Evolutionary conservation across 2,888 invertebrate species (phyloP), one percentile per base, ranked within the genome.

Genomic region (Liopterus haemorrhoidalis): DNA sequence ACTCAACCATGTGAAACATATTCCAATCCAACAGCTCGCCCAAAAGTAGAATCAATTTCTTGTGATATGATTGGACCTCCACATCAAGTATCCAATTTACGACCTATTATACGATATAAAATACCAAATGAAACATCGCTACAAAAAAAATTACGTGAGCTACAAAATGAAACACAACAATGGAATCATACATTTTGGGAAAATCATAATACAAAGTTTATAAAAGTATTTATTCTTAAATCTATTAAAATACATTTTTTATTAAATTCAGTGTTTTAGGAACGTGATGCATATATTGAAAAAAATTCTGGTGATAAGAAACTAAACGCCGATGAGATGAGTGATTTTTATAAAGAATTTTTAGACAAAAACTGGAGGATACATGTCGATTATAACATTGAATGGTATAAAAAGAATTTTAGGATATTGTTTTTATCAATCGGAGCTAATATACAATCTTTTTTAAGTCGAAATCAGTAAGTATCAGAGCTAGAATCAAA

Each of bases 111-210:
- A 52, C 81, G 85, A 56, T 75, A 75, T 59, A 71, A 76, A 54
- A 71, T 79, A 2, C 53, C 70, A 2, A 70, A 80, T 56, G 91
- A 92, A 69, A 81, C 82, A 0, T 51, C 59, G 1, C 58, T 82
- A 41, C 85, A 88, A 57, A 75, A 70, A 54, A 65, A 68, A 52
- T 79, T 83, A 55, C 72, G 90, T 48, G 63, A 76, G 53, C 64
- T 77, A 52, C 76, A 83, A 58, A 70, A 75, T 51, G 79, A 80
- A 49, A 82, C 85, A 0, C 86, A 88, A 57, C 70, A 75, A 44
- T 92, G 90, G 90, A 90, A 91, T 65, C 82, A 90, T 52, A 70
- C 74, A 24, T 92, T 91, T 69, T 92, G 92, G 92, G 71, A 74
- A 1, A 72, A 74, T 49, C 91, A 92, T 57, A 92, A 92, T 61